These are phyloP conservation scores for Mionectes macconnelli DNA, from an alignment of 2,113 vertebrate species.

Conservation along the genomic window DNA sequence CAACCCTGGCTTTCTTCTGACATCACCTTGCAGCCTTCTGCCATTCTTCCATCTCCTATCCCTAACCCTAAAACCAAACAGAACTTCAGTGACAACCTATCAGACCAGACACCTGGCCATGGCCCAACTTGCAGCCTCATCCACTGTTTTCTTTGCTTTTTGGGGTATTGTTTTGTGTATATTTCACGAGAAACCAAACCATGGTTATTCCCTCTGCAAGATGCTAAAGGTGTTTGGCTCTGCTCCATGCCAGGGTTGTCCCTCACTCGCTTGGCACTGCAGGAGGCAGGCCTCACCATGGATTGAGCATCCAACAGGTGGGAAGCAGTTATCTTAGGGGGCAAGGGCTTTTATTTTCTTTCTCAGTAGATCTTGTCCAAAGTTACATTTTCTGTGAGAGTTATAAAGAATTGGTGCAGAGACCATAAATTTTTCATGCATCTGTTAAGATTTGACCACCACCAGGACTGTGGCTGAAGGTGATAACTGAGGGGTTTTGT, in stretches of 20 bases:
- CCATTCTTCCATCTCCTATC: not conserved
- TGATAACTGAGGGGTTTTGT: not conserved
- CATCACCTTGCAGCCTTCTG: not conserved
- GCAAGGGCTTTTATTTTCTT: not conserved
- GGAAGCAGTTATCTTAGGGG: not conserved
- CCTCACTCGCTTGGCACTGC: not conserved
- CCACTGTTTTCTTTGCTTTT: not conserved
- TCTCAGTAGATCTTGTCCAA: not conserved
- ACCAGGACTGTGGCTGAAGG: not conserved
- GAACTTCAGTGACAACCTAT: not conserved
- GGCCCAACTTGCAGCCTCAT: not conserved
- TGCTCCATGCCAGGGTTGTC: not conserved
- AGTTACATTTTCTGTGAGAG: not conserved
- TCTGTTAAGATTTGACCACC: not conserved
- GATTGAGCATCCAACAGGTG: not conserved
- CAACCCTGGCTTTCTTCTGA: not conserved
- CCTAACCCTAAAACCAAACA: not conserved
- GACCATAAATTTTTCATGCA: not conserved
- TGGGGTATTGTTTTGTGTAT: rapidly evolving
- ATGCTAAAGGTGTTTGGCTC: not conserved
- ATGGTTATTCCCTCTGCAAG: not conserved
- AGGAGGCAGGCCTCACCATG: not conserved
- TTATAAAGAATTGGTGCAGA: not conserved
- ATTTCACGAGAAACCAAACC: not conserved
- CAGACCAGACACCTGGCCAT: not conserved